Evolutionary conservation across 2,888 invertebrate genomes (phyloP), one percentile per base, ranked within the genome.

Genomic region (Machimus rusticus): DNA sequence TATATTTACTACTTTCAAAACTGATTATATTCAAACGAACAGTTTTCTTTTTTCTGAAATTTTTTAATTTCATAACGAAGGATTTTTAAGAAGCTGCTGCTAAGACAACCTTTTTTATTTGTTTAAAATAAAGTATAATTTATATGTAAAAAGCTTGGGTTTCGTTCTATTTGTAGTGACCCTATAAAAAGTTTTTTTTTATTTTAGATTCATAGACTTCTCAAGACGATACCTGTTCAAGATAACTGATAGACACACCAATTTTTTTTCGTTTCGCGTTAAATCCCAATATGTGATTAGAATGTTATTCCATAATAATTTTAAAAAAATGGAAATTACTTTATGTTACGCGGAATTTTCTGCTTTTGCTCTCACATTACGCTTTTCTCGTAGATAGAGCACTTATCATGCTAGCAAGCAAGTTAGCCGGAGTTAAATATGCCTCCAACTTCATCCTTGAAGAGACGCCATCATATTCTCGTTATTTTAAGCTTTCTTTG

Each of bases 401-500:
- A 82, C 82, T 82, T 34, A 81, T 74, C 74, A 34, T 37, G 82
- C 55, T 81, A 55, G 34, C 81, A 57, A 66, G 57, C 82, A 82
- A 82, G 28, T 34, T 57, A 82, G 57, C 37, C 55, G 55, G 82
- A 34, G 66, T 34, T 57, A 76, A 76, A 76, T 37, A 76, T 16
- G 34, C 34, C 39, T 76, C 76, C 76, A 34, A 76, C 74, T 43
- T 55, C 37, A n/a, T 85, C 12, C 66, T 23, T 66, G 28, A 66
- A 66, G 66, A 66, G 66, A 23, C 66, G 66, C 66, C 74, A 46
- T 85, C 74, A 85, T 85, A 85, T 85, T 85, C 85, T 85, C 85
- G 85, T 85, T 85, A 85, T 74, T 43, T 85, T 85, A 85, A 85
- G 85, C 85, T 85, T 85, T 85, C 85, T 85, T 85, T 74, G 74